Base-by-base conservation (phyloP, 37 sponge, comb jelly and placozoan species). In the Spongilla lacustris region DNA sequence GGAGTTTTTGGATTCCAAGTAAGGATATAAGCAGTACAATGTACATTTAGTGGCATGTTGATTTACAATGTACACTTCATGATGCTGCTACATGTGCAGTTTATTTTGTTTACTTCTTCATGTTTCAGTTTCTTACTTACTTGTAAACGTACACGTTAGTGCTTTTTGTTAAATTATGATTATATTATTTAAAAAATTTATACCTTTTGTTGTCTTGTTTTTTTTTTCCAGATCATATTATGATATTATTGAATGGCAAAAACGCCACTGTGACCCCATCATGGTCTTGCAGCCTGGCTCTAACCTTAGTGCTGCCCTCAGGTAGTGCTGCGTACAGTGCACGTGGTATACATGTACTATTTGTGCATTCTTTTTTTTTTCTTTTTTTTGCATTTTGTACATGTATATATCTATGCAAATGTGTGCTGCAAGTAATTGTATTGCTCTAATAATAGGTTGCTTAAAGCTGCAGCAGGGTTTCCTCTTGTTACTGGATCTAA, bases 391-490 rank as follows among this genome's bases (percentile, higher is more conserved):
- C 30, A 22, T 66, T 58, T 25, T 30, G 25, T 35, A 3, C n/a
- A n/a, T n/a, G n/a, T n/a, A n/a, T n/a, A n/a, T n/a, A n/a, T n/a
- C n/a, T n/a, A n/a, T n/a, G n/a, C n/a, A n/a, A n/a, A n/a, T n/a
- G n/a, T n/a, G n/a, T n/a, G n/a, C n/a, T n/a, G n/a, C n/a, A n/a
- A n/a, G n/a, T n/a, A 67, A 30, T 77, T 32, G 36, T 70, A 50
- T 84, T 58, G 0, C 3, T 36, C 10, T 4, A 3, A 4, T n/a
- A 27, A 2, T 33, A 93, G 94, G 49, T 80, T 93, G 48, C 76
- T 93, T 30, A 93, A 83, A 68, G 84, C 87, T 32, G 94, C 85
- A 33, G 87, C 90, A 66, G 91, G 86, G 25, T 89, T 90, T 75
- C 94, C 90, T 0, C 67, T 81, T 26, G 71, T 33, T 32, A 22